Percentiles rank a stretch among this genome's conserved stretches.
Evolutionary conservation across 1,140 invertebrate species (phyloP).

Genomic region (Tetramorium alpestre): DNA sequence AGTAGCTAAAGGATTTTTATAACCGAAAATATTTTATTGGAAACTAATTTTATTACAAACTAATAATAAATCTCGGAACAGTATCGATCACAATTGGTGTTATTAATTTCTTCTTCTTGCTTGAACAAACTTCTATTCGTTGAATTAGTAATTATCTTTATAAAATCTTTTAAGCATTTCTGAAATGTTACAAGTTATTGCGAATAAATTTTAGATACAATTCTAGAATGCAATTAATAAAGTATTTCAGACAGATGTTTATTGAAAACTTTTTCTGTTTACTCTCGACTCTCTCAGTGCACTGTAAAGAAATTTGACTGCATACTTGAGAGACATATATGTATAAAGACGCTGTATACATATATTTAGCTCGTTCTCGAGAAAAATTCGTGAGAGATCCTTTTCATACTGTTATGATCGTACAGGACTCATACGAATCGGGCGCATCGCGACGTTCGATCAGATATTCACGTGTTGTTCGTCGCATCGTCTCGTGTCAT

Average conservation of each 20-base stretch:
- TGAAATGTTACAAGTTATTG: background rate
- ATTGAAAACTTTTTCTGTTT: background rate
- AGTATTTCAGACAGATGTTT: background rate
- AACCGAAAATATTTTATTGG: constrained; percentile 2
- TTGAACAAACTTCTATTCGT: background rate
- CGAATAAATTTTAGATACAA: background rate
- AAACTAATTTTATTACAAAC: background rate
- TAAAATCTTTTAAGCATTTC: background rate
- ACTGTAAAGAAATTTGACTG: constrained; percentile 4
- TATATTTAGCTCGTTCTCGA: background rate
- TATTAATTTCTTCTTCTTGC: background rate
- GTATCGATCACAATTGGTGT: background rate
- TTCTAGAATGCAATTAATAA: constrained; percentile 14
- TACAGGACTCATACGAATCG: background rate
- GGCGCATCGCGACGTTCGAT: constrained; percentile 16
- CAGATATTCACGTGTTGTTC: constrained; percentile 19
- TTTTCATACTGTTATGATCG: background rate
- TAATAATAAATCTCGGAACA: background rate
- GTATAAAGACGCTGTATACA: background rate
- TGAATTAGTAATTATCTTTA: background rate
- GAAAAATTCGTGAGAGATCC: constrained; percentile 9
- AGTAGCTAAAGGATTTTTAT: background rate
- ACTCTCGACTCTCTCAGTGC: background rate
- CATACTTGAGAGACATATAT: background rate
- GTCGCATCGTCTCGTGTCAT: constrained; percentile 37